A percentile compares a stretch with the other conserved stretches of the same genome.
Conservation (phyloP, 1,140 invertebrate species). For the Plutomurus gul region DNA sequence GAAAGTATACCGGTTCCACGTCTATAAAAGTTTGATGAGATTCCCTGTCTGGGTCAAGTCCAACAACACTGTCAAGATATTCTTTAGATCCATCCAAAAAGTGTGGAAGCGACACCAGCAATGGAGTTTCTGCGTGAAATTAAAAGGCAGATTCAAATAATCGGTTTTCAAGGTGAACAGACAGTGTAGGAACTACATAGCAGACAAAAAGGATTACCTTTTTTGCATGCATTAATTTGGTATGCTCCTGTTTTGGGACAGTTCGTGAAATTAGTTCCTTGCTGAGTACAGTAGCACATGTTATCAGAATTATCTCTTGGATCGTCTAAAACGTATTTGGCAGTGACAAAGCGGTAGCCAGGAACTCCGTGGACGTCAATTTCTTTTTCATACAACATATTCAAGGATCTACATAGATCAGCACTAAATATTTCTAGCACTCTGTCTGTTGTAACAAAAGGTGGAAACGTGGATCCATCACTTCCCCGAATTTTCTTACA, state of each 20-base stretch:
- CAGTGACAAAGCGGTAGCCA: conserved; percentile 31
- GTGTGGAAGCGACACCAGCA: conserved; percentile 40
- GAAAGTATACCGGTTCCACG: conserved; percentile 32
- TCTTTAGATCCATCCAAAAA: conserved; percentile 26
- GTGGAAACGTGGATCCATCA: conserved; percentile 32
- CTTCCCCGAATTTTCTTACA: conserved; percentile 28
- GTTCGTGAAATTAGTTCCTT: background rate
- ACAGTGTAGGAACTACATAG: background rate
- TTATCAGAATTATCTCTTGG: conserved; percentile 28
- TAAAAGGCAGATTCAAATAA: background rate
- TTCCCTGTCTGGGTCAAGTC: conserved; percentile 11
- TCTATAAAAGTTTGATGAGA: conserved; percentile 40
- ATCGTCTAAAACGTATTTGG: conserved; percentile 14
- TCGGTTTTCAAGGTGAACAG: background rate
- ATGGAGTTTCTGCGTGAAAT: conserved; percentile 19
- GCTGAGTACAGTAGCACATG: conserved; percentile 33
- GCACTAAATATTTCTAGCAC: conserved; percentile 37
- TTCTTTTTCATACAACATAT: conserved; percentile 15
- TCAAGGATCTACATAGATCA: conserved; percentile 40
- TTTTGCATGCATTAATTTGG: conserved; percentile 31
- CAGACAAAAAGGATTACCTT: too few relatives aligned
- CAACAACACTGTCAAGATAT: conserved; percentile 9
- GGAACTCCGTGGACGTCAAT: conserved; percentile 27
- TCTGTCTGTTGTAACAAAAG: conserved; percentile 26
- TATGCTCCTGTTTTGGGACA: conserved; percentile 32